Evolutionary conservation across 2,113 vertebrate genomes (phyloP), one percentile per base, ranked within the genome.

Genomic region (Xiphophorus hellerii): DNA sequence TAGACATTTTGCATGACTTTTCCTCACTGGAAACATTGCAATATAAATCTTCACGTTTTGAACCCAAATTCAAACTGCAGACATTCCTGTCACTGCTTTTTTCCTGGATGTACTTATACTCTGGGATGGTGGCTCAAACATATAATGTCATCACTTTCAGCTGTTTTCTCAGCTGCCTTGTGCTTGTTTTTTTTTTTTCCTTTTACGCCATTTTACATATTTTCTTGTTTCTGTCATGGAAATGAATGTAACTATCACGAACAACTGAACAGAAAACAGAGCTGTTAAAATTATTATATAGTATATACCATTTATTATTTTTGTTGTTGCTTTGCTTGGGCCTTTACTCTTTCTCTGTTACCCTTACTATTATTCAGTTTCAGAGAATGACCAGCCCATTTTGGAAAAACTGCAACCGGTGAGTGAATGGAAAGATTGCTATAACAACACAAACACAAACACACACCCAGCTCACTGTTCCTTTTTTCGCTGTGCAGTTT

Each of bases 361-460:
- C 82, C 74, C 73, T 9, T 66, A 71, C 84, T 74, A 81, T 85
- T 71, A 51, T 74, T 87, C 75, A 79, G 82, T 87, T 77, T 75
- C 35, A 83, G 71, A 82, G 76, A 72, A 80, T 81, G 87, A 85
- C 78, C 30, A 73, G 82, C 65, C 44, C 76, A 74, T 80, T 74
- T 81, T 87, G 91, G 90, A 86, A 91, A 91, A 90, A 83, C 67
- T 82, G 77, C 63, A 74, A 79, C 71, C 79, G 58, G 84, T 93
- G 91, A 94, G 76, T 91, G 86, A 83, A 92, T 92, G 90, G 91
- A 93, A 92, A 91, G 72, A 87, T 90, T 82, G 73, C 90, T 83
- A 88, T 90, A 84, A 93, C 74, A 90, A 94, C 92, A 94, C 92
- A 89, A 89, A 90, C 88, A 83, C 74, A 85, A 92, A 90, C 87